Conservation (phyloP, 2,888 invertebrate genomes). For the Sarcophaga carnaria region DNA sequence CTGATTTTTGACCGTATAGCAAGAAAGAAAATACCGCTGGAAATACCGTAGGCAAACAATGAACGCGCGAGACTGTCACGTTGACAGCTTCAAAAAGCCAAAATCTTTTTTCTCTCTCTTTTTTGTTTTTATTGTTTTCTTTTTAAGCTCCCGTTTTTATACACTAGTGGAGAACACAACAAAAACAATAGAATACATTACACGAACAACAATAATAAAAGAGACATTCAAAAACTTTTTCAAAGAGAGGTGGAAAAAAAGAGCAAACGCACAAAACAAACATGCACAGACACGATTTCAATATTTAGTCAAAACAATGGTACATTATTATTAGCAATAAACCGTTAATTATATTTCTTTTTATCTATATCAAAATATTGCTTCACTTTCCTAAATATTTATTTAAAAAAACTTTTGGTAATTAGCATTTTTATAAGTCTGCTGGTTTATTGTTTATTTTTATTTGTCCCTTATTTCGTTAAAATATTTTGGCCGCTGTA, state of each 20-base stretch:
- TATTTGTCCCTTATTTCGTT: too few species aligned
- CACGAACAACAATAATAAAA: constrained; percentile 22
- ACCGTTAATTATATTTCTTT: constrained; percentile 19
- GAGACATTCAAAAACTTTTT: background rate
- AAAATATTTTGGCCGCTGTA: too few species aligned
- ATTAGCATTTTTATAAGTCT: background rate
- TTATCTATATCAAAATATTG: too few species aligned
- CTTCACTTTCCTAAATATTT: background rate
- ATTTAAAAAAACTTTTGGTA: background rate
- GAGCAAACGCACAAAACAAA: background rate
- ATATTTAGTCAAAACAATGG: constrained; percentile 10
- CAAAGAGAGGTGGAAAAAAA: background rate
- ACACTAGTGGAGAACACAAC: constrained; percentile 35
- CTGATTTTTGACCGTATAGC: too few species aligned
- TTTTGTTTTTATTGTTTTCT: background rate
- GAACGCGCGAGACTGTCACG: constrained; percentile 69
- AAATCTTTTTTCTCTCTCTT: background rate
- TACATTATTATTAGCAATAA: constrained; percentile 1
- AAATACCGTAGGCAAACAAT: constrained; percentile 63
- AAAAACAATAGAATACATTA: constrained; percentile 13
- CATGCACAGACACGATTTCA: background rate
- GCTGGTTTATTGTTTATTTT: too few species aligned
- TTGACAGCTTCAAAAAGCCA: constrained; percentile 64
- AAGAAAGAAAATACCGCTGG: constrained; percentile 29
- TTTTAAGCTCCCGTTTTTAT: constrained; percentile 44